phyloP scores from a whole-genome alignment of 2,113 vertebrate genomes.

The Stegostoma tigrinum region DNA sequence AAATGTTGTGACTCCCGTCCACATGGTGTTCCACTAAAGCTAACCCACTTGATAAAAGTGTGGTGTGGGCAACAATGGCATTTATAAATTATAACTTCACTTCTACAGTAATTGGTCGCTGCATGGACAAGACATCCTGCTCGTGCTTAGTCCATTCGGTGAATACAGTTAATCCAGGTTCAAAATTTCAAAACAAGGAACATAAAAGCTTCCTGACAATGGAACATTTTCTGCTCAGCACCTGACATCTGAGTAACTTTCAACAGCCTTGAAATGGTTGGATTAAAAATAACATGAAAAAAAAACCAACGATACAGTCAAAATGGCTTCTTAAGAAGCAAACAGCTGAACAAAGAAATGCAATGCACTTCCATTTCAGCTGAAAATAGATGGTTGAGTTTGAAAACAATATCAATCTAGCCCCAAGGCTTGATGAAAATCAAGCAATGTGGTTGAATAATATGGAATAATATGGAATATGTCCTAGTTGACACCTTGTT shows the following conservation, averaged over 20 bases:
- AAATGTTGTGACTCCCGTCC: not conserved
- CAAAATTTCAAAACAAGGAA: not conserved
- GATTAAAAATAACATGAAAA: not conserved
- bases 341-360: not conserved
- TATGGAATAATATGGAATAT: not conserved
- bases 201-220: not conserved
- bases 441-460: not conserved
- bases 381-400: not conserved
- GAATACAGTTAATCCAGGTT: not conserved
- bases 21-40: not conserved
- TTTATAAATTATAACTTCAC: not conserved
- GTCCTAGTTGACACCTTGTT: not conserved
- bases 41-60: not conserved
- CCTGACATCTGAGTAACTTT: not conserved
- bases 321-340: not conserved
- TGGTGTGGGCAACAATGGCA: not conserved
- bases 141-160: not conserved
- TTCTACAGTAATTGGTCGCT: not conserved
- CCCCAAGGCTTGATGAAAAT: not conserved
- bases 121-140: not conserved
- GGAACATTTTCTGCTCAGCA: not conserved
- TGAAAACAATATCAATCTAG: not conserved
- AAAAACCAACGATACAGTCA: not conserved
- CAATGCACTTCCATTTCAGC: not conserved
- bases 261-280: not conserved